Conservation (phyloP, 2,888 invertebrate species). For the Sesia apiformis region DNA sequence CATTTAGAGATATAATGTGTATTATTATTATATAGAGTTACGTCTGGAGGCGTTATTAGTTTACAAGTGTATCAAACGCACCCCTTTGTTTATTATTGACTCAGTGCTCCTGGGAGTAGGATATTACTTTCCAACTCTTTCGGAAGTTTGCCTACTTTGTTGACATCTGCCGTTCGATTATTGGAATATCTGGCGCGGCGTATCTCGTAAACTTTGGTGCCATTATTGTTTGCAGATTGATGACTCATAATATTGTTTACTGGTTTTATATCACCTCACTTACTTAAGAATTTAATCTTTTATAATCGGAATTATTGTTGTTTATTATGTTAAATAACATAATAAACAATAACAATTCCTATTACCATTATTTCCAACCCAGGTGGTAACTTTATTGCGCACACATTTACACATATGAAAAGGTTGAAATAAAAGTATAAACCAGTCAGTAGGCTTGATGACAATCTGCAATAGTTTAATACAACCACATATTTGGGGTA, state of each 20-base stretch:
- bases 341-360: too few relatives aligned
- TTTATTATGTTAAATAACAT: too few relatives aligned
- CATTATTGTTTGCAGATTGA: slow-evolving; percentile 28
- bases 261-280: not conserved
- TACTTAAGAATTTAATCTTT: too few relatives aligned
- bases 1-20: too few relatives aligned
- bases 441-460: too few relatives aligned
- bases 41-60: slow-evolving; percentile 49
- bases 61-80: slow-evolving; percentile 71
- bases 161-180: slow-evolving; percentile 67
- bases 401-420: too few relatives aligned
- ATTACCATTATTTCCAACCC: too few relatives aligned
- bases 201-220: slow-evolving; percentile 43
- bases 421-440: too few relatives aligned
- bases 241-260: not conserved
- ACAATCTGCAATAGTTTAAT: too few relatives aligned
- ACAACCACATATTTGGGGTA: too few relatives aligned
- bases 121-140: slow-evolving; percentile 71
- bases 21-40: not conserved
- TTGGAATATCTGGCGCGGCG: slow-evolving; percentile 44
- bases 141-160: slow-evolving; percentile 69
- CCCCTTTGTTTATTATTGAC: slow-evolving; percentile 70
- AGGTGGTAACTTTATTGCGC: too few relatives aligned
- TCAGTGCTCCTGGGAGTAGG: slow-evolving; percentile 35
- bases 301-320: too few relatives aligned